Conservation (phyloP, 2,113 vertebrate genomes). For the Periophthalmodon schlosseri region DNA sequence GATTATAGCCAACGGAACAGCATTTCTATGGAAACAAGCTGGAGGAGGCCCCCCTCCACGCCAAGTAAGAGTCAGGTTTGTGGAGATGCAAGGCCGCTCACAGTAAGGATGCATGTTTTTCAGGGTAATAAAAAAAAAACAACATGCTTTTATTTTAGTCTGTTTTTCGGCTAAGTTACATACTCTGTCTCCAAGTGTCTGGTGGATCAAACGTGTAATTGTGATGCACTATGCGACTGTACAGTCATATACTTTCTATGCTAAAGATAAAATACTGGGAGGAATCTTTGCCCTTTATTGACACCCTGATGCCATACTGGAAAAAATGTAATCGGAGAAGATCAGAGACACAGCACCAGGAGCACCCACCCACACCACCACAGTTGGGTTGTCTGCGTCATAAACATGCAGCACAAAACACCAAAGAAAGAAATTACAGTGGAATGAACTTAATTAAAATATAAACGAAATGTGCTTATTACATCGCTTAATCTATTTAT, state of each 20-base stretch:
- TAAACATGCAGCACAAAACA: conserved; percentile 36
- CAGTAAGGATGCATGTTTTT: too few species aligned
- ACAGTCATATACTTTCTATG: background rate
- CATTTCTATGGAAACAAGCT: too few species aligned
- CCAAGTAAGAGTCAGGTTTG: too few species aligned
- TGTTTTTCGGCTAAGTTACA: too few species aligned
- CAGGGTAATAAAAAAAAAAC: too few species aligned
- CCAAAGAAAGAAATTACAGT: background rate
- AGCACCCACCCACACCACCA: conserved; percentile 29
- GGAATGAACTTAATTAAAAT: background rate
- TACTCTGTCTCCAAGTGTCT: too few species aligned
- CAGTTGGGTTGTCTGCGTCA: conserved; percentile 23
- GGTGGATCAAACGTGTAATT: background rate
- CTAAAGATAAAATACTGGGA: background rate
- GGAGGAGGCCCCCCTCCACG: too few species aligned
- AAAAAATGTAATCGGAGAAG: conserved; percentile 28
- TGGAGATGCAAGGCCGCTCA: too few species aligned
- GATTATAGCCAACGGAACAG: too few species aligned
- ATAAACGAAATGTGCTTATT: background rate
- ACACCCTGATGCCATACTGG: conserved; percentile 20
- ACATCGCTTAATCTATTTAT: too few species aligned
- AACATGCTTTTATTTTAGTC: too few species aligned
- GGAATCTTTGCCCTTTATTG: conserved; percentile 27
- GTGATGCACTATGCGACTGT: conserved; percentile 2
- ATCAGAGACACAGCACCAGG: conserved; percentile 30